A percentile compares a stretch with the other conserved stretches of the same genome.
These are phyloP conservation scores for Cabera pusaria DNA, from an alignment of 2,888 invertebrate species.

Conservation along the genomic window DNA sequence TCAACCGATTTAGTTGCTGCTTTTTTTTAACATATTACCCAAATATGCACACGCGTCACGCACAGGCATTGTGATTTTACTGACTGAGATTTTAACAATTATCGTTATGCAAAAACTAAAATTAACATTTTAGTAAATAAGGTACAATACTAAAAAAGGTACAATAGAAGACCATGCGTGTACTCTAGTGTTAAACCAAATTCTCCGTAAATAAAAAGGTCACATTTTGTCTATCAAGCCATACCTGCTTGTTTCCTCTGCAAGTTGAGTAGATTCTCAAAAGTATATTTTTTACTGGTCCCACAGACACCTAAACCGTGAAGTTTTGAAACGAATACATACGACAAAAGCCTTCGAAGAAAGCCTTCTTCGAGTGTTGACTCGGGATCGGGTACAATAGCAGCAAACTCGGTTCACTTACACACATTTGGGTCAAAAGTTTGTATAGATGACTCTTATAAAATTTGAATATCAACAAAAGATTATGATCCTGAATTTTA, in stretches of 20 bases:
- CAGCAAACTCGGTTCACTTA: conserved; percentile 61
- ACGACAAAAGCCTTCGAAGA: conserved; percentile 69
- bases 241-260: not conserved
- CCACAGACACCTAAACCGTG: conserved; percentile 44
- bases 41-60: no score
- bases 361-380: conserved; percentile 66
- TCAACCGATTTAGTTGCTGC: no score
- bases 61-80: no score
- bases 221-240: no score
- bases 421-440: conserved; percentile 68
- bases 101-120: no score
- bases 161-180: no score
- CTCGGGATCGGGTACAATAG: conserved; percentile 66
- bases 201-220: no score
- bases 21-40: no score
- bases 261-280: conserved; percentile 1
- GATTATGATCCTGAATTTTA: conserved; percentile 38
- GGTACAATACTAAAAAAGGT: no score
- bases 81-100: no score
- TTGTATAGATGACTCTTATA: conserved; percentile 68
- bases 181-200: no score
- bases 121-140: no score
- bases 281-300: conserved; percentile 7
- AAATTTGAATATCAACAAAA: conserved; percentile 41
- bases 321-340: conserved; percentile 66